Conservation (phyloP, 2,113 vertebrate genomes). For the Phrynosoma platyrhinos region DNA sequence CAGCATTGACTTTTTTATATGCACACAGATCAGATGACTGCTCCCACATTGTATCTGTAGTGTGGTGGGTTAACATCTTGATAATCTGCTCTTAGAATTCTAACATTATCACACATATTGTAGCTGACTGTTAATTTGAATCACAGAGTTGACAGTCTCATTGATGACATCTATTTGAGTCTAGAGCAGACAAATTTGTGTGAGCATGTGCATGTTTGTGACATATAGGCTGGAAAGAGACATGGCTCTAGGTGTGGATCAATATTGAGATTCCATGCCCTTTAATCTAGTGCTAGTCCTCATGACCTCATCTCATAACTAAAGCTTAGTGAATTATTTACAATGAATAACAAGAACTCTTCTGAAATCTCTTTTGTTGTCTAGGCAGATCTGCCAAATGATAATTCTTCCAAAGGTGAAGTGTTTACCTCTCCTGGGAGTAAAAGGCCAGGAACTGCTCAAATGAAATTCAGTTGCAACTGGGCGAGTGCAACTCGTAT, state of each 20-base stretch:
- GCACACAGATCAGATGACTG: not conserved
- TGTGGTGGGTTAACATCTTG: not conserved
- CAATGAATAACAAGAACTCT: not conserved
- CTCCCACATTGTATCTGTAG: not conserved
- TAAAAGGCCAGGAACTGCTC: not conserved
- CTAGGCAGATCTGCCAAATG: not conserved
- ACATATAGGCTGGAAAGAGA: not conserved
- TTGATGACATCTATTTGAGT: not conserved
- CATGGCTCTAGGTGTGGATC: not conserved
- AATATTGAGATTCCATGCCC: not conserved
- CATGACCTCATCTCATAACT: slow-evolving; percentile 21
- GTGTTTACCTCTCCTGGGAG: not conserved
- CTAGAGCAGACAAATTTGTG: not conserved
- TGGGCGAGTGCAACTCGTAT: too few species aligned
- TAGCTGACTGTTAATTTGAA: not conserved
- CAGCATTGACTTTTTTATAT: not conserved
- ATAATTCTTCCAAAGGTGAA: not conserved
- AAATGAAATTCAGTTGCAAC: not conserved
- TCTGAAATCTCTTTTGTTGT: not conserved
- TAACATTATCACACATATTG: not conserved
- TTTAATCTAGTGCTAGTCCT: slow-evolving; percentile 22
- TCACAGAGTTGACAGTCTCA: not conserved
- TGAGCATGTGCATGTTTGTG: not conserved
- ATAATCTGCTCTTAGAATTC: not conserved
- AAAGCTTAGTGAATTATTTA: slow-evolving; percentile 1